These are phyloP conservation scores for Oenanthe melanoleuca DNA, from an alignment of 2,113 vertebrate genomes.

Conservation along the genomic window DNA sequence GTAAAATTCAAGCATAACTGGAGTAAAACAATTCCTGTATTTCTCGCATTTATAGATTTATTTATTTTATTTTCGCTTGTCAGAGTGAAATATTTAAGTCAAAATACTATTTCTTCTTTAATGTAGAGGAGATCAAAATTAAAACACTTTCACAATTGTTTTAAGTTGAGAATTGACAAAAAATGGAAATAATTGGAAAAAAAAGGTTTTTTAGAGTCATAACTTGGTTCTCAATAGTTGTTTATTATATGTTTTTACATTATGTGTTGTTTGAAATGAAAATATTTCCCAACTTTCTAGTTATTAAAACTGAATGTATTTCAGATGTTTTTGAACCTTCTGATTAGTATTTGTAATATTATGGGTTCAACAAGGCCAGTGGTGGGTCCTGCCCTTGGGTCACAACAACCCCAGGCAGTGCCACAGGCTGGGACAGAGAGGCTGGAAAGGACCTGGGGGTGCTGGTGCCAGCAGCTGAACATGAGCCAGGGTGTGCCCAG, in stretches of 20 bases:
- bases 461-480: background rate
- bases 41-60: background rate
- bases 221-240: background rate
- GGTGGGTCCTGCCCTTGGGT: background rate
- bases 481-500: background rate
- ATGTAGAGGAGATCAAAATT: background rate
- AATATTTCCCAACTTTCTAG: background rate
- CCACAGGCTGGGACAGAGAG: background rate
- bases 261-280: background rate
- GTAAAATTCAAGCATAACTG: background rate
- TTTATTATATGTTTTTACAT: background rate
- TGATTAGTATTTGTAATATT: background rate
- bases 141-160: background rate
- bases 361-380: background rate
- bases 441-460: background rate
- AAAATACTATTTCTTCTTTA: background rate
- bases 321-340: background rate
- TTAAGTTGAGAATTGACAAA: background rate
- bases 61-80: background rate
- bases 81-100: background rate
- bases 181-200: background rate
- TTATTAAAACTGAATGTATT: background rate
- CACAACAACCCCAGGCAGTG: rapidly evolving
- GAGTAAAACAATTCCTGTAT: background rate
- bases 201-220: background rate